Evolutionary conservation across 1,140 invertebrate genomes (phyloP).

Genomic region (Heliconius hewitsoni): DNA sequence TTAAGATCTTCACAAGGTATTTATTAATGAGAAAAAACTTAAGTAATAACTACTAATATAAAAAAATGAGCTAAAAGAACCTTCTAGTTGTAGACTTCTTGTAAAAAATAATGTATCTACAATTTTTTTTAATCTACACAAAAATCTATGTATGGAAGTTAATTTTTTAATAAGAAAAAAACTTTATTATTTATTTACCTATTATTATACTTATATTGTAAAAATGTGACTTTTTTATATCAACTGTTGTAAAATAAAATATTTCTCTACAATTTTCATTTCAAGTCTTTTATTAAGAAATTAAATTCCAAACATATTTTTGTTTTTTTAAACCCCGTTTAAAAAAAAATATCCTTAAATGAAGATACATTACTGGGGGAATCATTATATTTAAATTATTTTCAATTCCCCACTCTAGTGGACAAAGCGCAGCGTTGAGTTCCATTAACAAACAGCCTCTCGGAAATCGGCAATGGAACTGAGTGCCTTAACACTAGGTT

Average conservation of each 20-base stretch:
- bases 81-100: not conserved
- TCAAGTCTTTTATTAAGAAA: constrained; percentile 13
- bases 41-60: not conserved
- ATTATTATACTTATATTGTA: not conserved
- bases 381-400: too few relatives aligned
- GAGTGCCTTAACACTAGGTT: too few relatives aligned
- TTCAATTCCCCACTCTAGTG: too few relatives aligned
- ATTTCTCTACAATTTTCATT: constrained; percentile 2
- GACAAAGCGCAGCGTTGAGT: too few relatives aligned
- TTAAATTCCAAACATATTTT: constrained; percentile 10
- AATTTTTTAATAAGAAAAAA: constrained; percentile 7
- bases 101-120: not conserved
- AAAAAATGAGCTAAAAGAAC: constrained; percentile 10
- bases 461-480: too few relatives aligned
- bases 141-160: not conserved
- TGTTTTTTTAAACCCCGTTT: not conserved
- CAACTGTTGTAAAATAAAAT: constrained; percentile 14
- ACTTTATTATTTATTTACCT: not conserved
- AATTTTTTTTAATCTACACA: not conserved
- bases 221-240: not conserved
- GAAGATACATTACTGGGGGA: too few relatives aligned
- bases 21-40: not conserved
- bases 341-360: too few relatives aligned
- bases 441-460: too few relatives aligned
- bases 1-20: constrained; percentile 14